phyloP scores from a whole-genome alignment of 2,888 invertebrate genomes.

The Drosophila neutralis region DNA sequence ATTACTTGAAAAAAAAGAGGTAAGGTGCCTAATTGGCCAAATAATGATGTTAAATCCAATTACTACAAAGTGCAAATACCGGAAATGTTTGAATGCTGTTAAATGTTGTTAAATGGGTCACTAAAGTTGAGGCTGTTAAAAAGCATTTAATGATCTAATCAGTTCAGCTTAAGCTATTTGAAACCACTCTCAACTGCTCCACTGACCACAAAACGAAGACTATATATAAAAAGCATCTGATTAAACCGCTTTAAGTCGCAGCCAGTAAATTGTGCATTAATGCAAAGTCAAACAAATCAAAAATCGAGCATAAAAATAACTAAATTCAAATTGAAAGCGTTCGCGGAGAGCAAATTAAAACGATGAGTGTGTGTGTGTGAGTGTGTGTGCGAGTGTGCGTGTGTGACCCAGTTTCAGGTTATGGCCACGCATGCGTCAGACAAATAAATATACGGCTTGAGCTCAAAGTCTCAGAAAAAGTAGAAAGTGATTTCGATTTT shows the following conservation, averaged over 20 bases:
- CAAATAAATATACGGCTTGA: slow-evolving; percentile 21
- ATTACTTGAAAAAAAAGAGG: background rate
- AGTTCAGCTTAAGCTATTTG: slow-evolving; percentile 17
- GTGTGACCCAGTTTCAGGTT: slow-evolving; percentile 64
- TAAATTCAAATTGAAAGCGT: slow-evolving; percentile 67
- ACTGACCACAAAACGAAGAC: slow-evolving; percentile 58
- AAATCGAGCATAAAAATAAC: slow-evolving; percentile 44
- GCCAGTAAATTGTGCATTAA: slow-evolving; percentile 65
- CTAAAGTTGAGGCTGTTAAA: slow-evolving; percentile 14
- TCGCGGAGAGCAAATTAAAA: slow-evolving; percentile 22
- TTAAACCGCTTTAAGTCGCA: slow-evolving; percentile 41
- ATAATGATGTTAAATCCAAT: background rate
- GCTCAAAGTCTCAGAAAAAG: slow-evolving; percentile 60
- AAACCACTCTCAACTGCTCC: slow-evolving; percentile 42
- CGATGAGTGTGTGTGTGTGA: slow-evolving; percentile 2
- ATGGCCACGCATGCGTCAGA: slow-evolving; percentile 64
- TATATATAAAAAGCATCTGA: slow-evolving; percentile 16
- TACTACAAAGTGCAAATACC: slow-evolving; percentile 14
- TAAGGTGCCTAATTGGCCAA: background rate
- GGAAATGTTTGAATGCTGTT: slow-evolving; percentile 38
- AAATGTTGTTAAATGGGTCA: slow-evolving; percentile 5
- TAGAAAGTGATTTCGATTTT: slow-evolving; percentile 67
- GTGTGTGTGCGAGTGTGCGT: slow-evolving; percentile 19
- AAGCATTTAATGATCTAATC: slow-evolving; percentile 49
- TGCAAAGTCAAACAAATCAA: slow-evolving; percentile 67